Conservation (phyloP, 2,797 vertebrate genomes). For the Discoglossus pictus region DNA sequence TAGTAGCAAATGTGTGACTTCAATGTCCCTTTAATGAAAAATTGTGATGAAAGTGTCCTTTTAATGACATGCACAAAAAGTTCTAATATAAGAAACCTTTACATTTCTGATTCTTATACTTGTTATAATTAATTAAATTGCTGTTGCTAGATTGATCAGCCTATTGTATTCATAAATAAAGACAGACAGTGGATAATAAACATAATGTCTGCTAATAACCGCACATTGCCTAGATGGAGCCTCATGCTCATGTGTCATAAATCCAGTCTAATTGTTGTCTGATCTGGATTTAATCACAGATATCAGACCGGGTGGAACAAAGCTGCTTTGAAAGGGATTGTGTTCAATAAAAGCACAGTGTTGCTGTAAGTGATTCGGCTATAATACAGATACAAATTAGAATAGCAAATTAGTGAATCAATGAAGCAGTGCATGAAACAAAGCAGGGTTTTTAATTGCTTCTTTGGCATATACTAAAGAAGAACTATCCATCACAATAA, state of each 20-base stretch:
- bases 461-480: no score
- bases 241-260: slow-evolving; percentile 11
- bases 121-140: no score
- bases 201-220: slow-evolving; percentile 3
- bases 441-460: no score
- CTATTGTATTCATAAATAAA: no score
- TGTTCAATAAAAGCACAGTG: slow-evolving; percentile 1
- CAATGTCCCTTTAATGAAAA: no score
- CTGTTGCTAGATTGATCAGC: no score
- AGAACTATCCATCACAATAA: no score
- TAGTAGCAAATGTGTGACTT: no score
- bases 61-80: no score
- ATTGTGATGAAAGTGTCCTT: no score
- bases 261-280: slow-evolving; percentile 13
- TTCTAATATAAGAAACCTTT: no score
- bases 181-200: slow-evolving; percentile 7
- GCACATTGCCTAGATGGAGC: not conserved
- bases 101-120: no score
- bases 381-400: slow-evolving; percentile 22
- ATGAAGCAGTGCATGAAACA: slow-evolving; percentile 6
- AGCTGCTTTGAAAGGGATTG: slow-evolving; percentile 2
- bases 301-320: slow-evolving; percentile 1
- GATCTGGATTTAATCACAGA: slow-evolving; percentile 21
- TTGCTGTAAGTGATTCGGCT: slow-evolving; percentile 13
- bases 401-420: slow-evolving; percentile 15